Evolutionary conservation across 1,140 invertebrate species (phyloP).

Genomic region (Samia ricini): DNA sequence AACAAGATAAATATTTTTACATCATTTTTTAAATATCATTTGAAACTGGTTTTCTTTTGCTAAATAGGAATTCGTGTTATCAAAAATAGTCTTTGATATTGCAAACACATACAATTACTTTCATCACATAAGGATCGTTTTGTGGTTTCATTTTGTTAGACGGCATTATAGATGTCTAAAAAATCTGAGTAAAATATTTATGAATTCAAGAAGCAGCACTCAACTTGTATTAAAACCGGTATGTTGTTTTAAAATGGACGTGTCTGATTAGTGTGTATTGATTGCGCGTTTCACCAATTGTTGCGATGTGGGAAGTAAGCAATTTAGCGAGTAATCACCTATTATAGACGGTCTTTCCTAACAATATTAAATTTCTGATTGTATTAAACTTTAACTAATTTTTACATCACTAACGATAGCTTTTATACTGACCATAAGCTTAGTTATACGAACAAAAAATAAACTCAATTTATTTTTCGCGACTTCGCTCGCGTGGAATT

Average conservation of each 20-base stretch:
- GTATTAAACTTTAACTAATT: background rate
- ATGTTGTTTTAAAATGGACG: background rate
- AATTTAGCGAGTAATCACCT: slow-evolving; percentile 18
- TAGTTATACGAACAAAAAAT: too few species aligned
- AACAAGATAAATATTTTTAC: too few species aligned
- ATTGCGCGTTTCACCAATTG: slow-evolving; percentile 23
- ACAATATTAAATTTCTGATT: slow-evolving; percentile 5
- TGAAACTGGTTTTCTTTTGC: background rate
- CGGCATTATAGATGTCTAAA: too few species aligned
- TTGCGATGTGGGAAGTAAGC: slow-evolving; percentile 20
- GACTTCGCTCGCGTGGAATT: too few species aligned
- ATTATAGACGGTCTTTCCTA: slow-evolving; percentile 10
- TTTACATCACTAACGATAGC: too few species aligned
- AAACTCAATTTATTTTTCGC: too few species aligned
- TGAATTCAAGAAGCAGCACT: slow-evolving; percentile 1
- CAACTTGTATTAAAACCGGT: background rate
- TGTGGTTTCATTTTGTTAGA: too few species aligned
- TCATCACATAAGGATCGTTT: too few species aligned
- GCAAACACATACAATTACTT: too few species aligned
- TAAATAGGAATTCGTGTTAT: too few species aligned
- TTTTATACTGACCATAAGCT: too few species aligned
- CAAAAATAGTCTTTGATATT: too few species aligned
- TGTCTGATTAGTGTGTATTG: slow-evolving; percentile 14
- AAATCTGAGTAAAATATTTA: background rate
- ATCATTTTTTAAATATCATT: background rate